Evolutionary conservation across 2,113 vertebrate species (phyloP).

Genomic region (Leiothrix lutea): DNA sequence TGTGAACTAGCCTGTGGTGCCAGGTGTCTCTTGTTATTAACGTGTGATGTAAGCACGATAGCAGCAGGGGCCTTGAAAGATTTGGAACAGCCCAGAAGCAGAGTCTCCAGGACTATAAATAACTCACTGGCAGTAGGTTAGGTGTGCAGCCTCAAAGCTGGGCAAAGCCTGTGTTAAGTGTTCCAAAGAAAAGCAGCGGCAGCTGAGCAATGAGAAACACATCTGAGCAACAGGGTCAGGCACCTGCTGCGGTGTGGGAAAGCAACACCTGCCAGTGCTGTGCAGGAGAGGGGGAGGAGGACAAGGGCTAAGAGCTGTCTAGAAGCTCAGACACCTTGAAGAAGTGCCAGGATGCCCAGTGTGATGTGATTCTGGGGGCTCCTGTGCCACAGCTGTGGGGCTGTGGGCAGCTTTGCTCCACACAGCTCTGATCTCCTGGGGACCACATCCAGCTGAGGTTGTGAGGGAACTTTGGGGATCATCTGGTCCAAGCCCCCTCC

Average conservation of each 20-base stretch:
- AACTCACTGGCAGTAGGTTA: neutral
- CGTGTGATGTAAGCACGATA: neutral
- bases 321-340: neutral
- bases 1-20: neutral
- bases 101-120: neutral
- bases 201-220: neutral
- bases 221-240: neutral
- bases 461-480: neutral
- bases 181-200: neutral
- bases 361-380: neutral
- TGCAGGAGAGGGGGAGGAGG: rapidly evolving
- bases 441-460: neutral
- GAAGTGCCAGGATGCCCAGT: neutral
- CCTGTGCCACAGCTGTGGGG: neutral
- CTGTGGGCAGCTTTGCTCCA: neutral
- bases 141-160: neutral
- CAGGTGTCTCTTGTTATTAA: neutral
- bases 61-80: neutral
- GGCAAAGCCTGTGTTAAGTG: neutral
- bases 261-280: neutral
- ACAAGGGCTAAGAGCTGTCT: neutral
- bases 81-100: neutral
- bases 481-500: neutral
- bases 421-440: neutral
- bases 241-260: neutral